Evolutionary conservation across 2,113 vertebrate genomes (phyloP), one percentile per base, ranked within the genome.

Genomic region (Galbula dea): DNA sequence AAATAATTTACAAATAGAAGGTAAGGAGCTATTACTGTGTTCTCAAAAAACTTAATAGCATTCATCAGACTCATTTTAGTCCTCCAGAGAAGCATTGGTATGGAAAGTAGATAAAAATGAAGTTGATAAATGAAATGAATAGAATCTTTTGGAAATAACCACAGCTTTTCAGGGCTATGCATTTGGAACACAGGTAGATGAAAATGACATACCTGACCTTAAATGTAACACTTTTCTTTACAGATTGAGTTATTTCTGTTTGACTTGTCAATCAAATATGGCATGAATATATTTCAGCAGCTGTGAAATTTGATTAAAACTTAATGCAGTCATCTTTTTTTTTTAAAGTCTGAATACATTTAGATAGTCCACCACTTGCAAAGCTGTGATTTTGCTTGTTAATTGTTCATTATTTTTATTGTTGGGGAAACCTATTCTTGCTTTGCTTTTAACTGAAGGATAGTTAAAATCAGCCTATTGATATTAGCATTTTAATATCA

Each of bases 301-400:
- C 95, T 96, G 83, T 96, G 92, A 97, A 97, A 97, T 97, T 90
- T 90, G 90, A 97, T 97, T 97, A 97, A 97, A 97, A 96, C 83
- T 93, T 96, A 97, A 92, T 96, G 88, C 58, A 89, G 67, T 36
- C 57, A 15, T 95, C 63, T 95, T 89, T 86, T 95, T 86, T 95
- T 86, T 41, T 78, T 79, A 34, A 95, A 93, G 78, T 83, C 71
- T 93, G 79, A 90, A 93, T 96, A 71, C 54, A 95, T 95, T 96
- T 93, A 94, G 61, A 88, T 92, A 58, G 61, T 74, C 77, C 88
- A 58, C 87, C 96, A 71, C 59, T 90, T 97, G 92, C 96, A 92
- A 97, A 96, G 97, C 92, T 95, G 77, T 94, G 54, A 86, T 94
- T 96, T 97, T 93, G 46, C 79, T 95, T 97, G 32, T 96, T 97